Evolutionary conservation across 2,888 invertebrate genomes (phyloP), one percentile per base, ranked within the genome.

Genomic region (Meiosimyza platycephala): DNA sequence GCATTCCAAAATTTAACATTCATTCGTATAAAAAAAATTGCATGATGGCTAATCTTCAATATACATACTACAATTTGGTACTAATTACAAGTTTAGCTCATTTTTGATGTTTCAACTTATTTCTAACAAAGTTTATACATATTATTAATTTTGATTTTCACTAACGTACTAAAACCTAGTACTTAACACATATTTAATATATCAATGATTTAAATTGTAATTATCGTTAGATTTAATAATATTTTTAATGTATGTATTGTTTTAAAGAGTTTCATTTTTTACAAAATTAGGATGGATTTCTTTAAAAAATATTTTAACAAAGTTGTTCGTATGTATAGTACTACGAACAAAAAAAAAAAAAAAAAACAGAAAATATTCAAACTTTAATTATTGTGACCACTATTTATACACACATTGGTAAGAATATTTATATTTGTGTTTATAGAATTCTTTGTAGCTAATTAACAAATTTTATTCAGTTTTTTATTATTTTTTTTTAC

Each of bases 141-240:
- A 40, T 40, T 40, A 9, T 40, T 40, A 40, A 40, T 40, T 40
- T 40, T 40, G 40, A 40, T 40, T 40, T 40, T 40, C 9, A 40
- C 40, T 40, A 40, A 40, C 40, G 40, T 40, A 40, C 40, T 40
- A 40, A 7, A 40, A 40, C 2, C 6, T 40, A 40, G 9, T 40
- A 40, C 40, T 40, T 40, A 40, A 40, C 40, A 40, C 9, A 40
- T 9, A 40, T 40, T 9, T 40, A 40, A 9, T 40, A 40, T 40
- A 50, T 16, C 18, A 71, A 60, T 66, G 57, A 57, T 28, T 54
- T 40, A 40, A 40, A 40, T 64, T 50, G 40, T 48, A 51, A 48
- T 72, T 66, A 51, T 51, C 33, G 3, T 18, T 69, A 59, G 55
- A 57, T 76, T 67, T 74, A 74, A 71, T 72, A 65, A 71, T 71